A percentile compares a stretch with the other conserved stretches of the same genome.
These are phyloP conservation scores for Falco naumanni DNA, from an alignment of 2,797 vertebrate species.

Conservation along the genomic window DNA sequence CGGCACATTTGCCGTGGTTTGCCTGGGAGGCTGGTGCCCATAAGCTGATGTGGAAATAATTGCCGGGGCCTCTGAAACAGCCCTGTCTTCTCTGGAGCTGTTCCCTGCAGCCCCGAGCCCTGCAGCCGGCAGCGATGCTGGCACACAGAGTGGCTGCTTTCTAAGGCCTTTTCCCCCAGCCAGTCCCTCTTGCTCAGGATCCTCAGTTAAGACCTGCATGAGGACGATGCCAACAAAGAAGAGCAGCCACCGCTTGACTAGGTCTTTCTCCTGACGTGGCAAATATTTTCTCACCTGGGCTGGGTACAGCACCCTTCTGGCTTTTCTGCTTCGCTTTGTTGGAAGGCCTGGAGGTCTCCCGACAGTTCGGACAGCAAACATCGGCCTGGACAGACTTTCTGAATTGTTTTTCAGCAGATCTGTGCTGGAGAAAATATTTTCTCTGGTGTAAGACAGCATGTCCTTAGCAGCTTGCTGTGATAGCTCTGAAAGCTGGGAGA, in stretches of 20 bases:
- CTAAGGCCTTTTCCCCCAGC: background rate
- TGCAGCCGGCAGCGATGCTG: background rate
- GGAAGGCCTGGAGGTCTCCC: slow-evolving; percentile 22
- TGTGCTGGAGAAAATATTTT: slow-evolving; percentile 13
- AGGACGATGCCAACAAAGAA: slow-evolving; percentile 39
- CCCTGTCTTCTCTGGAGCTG: background rate
- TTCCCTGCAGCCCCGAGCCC: background rate
- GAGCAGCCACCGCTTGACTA: slow-evolving; percentile 51
- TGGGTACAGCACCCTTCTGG: slow-evolving; percentile 64
- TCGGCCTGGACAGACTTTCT: background rate
- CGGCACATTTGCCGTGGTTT: background rate
- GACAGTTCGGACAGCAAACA: background rate
- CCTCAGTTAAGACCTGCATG: slow-evolving; percentile 7
- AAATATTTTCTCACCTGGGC: slow-evolving; percentile 41
- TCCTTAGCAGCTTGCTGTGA: background rate
- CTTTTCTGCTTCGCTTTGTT: slow-evolving; percentile 31
- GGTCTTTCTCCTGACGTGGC: slow-evolving; percentile 50
- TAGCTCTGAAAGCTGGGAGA: slow-evolving; percentile 27
- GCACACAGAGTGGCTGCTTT: background rate
- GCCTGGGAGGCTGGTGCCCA: background rate
- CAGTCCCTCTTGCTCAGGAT: background rate
- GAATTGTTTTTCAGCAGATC: slow-evolving; percentile 13
- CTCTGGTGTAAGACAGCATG: background rate
- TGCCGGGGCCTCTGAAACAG: rapidly evolving
- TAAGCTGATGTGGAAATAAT: background rate